Evolutionary conservation across 2,888 invertebrate genomes (phyloP).

Genomic region (Melinopterus prodromus): DNA sequence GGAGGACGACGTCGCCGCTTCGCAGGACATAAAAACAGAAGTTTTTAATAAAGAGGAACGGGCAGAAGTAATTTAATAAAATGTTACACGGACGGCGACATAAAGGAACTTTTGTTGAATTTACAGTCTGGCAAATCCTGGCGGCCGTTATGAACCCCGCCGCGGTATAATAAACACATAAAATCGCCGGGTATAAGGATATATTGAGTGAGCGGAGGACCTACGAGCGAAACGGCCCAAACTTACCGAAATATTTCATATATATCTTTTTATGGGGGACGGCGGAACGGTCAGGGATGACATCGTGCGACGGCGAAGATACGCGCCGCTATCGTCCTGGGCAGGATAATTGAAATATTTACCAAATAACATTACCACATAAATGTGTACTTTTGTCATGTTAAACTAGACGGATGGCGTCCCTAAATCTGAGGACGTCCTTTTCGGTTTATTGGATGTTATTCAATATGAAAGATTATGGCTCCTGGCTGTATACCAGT

Average conservation of each 20-base stretch:
- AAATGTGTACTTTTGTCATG: conserved; percentile 56
- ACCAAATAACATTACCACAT: conserved; percentile 55
- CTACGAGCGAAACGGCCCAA: conserved; percentile 49
- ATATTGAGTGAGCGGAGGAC: conserved; percentile 59
- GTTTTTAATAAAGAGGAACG: conserved; percentile 32
- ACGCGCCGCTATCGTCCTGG: conserved; percentile 24
- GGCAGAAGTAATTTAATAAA: conserved; percentile 49
- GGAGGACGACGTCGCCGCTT: neutral
- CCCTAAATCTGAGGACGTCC: conserved; percentile 23
- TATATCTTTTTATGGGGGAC: conserved; percentile 59
- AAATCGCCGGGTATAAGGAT: conserved; percentile 63
- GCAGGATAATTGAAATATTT: conserved; percentile 60
- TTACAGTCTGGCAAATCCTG: conserved; percentile 58
- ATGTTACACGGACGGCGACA: conserved; percentile 43
- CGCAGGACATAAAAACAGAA: conserved; percentile 19
- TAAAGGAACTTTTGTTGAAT: conserved; percentile 55
- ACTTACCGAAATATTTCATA: conserved; percentile 60
- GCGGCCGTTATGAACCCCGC: conserved; percentile 59
- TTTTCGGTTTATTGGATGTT: conserved; percentile 20
- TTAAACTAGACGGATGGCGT: conserved; percentile 59
- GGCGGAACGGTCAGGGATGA: conserved; percentile 50
- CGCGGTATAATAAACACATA: conserved; percentile 63
- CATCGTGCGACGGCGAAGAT: conserved; percentile 4
- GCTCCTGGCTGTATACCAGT: neutral
- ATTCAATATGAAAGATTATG: conserved; percentile 11